Evolutionary conservation across 2,888 invertebrate genomes (phyloP).

Genomic region (Trichogramma dendrolimi): DNA sequence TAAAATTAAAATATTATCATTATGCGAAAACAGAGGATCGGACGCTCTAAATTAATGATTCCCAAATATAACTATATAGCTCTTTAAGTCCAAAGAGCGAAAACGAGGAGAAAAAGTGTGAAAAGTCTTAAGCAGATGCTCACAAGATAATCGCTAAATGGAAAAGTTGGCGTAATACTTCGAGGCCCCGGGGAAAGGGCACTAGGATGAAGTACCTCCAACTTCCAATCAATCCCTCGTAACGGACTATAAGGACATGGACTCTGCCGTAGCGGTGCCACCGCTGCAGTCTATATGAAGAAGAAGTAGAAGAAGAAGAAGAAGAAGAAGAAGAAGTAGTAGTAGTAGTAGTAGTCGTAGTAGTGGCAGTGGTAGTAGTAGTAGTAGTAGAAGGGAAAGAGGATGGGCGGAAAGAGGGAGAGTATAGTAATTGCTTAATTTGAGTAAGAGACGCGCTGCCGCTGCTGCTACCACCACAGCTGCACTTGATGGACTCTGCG

Average conservation of each 20-base stretch:
- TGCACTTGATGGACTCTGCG: neutral
- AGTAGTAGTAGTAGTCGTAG: no score
- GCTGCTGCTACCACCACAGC: neutral
- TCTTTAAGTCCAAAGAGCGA: no score
- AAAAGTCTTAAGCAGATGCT: neutral
- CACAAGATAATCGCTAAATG: constrained; percentile 18
- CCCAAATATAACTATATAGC: neutral
- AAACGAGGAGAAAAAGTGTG: no score
- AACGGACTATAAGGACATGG: neutral
- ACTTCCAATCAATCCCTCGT: constrained; percentile 12
- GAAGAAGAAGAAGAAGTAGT: no score
- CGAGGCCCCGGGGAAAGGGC: neutral
- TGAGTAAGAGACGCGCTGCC: constrained; percentile 4
- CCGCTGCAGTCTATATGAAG: no score
- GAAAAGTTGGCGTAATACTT: constrained; percentile 12
- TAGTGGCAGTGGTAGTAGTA: no score
- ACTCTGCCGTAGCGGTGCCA: neutral
- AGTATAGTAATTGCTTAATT: constrained; percentile 17
- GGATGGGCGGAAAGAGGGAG: no score
- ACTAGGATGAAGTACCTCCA: no score
- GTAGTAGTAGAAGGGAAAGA: no score
- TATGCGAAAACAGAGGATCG: no score
- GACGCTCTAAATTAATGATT: constrained; percentile 7
- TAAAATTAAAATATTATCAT: no score
- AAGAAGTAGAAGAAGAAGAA: no score